These are phyloP conservation scores for Chrysochloris asiatica DNA, from an alignment of 2,113 vertebrate genomes.

Conservation along the genomic window DNA sequence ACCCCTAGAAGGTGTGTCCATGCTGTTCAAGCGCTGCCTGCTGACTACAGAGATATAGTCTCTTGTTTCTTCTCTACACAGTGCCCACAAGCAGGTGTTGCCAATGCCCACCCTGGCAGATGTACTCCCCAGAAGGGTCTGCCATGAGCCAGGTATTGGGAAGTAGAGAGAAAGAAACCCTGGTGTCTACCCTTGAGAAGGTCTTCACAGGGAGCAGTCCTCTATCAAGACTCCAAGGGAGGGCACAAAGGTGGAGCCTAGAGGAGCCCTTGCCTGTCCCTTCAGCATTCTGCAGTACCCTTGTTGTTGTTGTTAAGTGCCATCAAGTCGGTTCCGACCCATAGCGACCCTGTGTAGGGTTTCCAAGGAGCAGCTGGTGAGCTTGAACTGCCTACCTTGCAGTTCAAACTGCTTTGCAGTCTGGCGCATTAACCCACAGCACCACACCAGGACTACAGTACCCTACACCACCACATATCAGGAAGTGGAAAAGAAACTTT, in stretches of 20 bases:
- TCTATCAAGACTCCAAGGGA: neutral
- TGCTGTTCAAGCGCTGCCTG: rapidly evolving
- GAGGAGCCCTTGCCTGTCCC: neutral
- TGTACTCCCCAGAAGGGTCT: neutral
- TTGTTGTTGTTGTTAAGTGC: too few relatives aligned
- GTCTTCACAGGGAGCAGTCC: too few relatives aligned
- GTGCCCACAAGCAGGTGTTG: rapidly evolving
- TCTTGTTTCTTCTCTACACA: too few relatives aligned
- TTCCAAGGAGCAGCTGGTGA: too few relatives aligned
- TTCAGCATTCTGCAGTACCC: too few relatives aligned
- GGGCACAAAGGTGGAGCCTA: neutral
- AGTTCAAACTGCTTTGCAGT: too few relatives aligned
- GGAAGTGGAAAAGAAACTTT: neutral
- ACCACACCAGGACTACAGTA: too few relatives aligned
- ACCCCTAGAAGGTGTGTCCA: neutral
- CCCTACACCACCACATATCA: neutral
- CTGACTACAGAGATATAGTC: neutral
- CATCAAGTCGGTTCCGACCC: too few relatives aligned
- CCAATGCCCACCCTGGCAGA: neutral
- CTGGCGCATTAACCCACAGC: too few relatives aligned
- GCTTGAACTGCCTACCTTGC: too few relatives aligned
- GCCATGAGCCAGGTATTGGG: rapidly evolving
- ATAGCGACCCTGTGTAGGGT: too few relatives aligned
- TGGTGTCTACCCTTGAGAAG: neutral
- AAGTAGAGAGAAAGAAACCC: neutral